Evolutionary conservation across 2,888 invertebrate species (phyloP), one percentile per base, ranked within the genome.

Genomic region (Aleiodes leptofemur): DNA sequence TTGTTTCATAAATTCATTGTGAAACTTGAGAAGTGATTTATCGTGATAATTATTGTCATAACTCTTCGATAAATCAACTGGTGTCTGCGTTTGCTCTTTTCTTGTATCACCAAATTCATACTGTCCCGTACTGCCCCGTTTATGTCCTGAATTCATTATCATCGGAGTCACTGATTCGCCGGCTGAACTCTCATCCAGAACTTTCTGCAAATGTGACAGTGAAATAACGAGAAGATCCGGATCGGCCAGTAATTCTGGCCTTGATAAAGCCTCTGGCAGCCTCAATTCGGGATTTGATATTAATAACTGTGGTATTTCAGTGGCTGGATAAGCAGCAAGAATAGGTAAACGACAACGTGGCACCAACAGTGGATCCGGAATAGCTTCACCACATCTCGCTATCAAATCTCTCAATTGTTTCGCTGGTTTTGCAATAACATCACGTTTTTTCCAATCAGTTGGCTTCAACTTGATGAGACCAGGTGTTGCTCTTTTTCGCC

Each of bases 341-440:
- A 92, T 92, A 70, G 94, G 93, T 66, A 96, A 89, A 83, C 93
- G 92, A 83, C 95, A 94, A 89, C 95, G 94, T 69, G 96, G 96
- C 78, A 96, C 94, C 77, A 96, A 89, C 83, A 96, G 91, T 9
- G 96, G 96, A 91, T 96, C 96, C 56, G 96, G 96, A 85, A 96
- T 93, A 86, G 94, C 92, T 84, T 94, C 92, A 79, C 93, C 93
- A 7, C 93, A 91, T 83, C 93, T 94, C 66, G 91, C 91, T 77
- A 94, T 91, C 31, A 96, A 90, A 84, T 93, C 91, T 80, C 94
- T 93, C 8, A 96, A 90, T 85, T 96, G 96, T 76, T 93, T 93
- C 6, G 95, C 86, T 0, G 96, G 94, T 73, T 90, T 89, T 9
- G 82, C 56, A 8, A 61, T 50, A 50, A 53, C 76, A 3, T 51